Conservation (phyloP, 2,888 invertebrate species). For the Hemaris fuciformis region DNA sequence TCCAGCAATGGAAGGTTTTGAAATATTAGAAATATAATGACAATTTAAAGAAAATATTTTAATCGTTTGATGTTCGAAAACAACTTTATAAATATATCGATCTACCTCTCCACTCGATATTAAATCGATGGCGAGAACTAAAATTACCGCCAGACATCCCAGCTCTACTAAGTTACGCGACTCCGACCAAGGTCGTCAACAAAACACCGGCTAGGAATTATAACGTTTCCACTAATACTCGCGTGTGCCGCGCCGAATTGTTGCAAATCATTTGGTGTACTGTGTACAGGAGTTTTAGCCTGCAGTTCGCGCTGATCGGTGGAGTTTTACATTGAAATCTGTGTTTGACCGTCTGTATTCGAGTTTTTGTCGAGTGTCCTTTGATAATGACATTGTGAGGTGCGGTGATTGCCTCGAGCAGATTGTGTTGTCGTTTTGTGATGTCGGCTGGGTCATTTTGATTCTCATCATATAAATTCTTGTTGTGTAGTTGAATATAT, state of each 20-base stretch:
- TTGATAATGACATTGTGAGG: background rate
- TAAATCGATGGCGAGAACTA: constrained; percentile 31
- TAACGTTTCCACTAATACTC: constrained; percentile 3
- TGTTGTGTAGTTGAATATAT: background rate
- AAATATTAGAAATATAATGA: no score
- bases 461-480: background rate
- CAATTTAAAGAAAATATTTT: no score
- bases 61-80: no score
- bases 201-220: constrained; percentile 2
- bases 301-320: background rate
- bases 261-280: background rate
- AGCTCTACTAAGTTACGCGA: constrained; percentile 33
- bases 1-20: no score
- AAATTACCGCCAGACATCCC: constrained; percentile 52
- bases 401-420: background rate
- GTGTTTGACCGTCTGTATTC: background rate
- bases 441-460: background rate
- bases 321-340: background rate
- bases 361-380: background rate
- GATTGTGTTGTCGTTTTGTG: background rate
- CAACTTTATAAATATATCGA: no score
- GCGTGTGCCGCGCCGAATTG: background rate
- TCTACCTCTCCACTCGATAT: no score
- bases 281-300: background rate
- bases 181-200: constrained; percentile 31